Percentiles rank a stretch among this genome's conserved stretches.
These are phyloP conservation scores for Falco peregrinus DNA, from an alignment of 2,797 vertebrate genomes.

Conservation along the genomic window DNA sequence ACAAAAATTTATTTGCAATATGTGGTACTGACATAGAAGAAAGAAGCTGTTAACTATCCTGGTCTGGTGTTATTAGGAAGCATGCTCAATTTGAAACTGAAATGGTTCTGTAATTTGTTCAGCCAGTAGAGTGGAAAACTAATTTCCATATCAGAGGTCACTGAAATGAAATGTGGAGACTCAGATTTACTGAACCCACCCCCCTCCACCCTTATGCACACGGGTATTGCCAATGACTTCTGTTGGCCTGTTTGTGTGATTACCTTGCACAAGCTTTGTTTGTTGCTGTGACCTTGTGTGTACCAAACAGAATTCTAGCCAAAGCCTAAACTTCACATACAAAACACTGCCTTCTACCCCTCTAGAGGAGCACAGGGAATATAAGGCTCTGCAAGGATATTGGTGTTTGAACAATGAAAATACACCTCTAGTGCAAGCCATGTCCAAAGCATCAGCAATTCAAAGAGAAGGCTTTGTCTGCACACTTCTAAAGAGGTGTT, in stretches of 20 bases:
- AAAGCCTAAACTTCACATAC: not conserved
- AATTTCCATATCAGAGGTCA: not conserved
- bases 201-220: not conserved
- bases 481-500: not conserved
- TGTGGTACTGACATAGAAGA: not conserved
- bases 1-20: not conserved
- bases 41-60: not conserved
- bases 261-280: not conserved
- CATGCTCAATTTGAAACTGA: not conserved
- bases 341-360: not conserved
- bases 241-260: not conserved
- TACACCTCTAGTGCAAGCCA: not conserved
- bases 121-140: not conserved
- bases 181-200: not conserved
- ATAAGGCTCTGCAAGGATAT: not conserved
- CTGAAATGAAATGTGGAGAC: not conserved
- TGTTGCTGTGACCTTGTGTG: not conserved
- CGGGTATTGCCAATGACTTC: not conserved
- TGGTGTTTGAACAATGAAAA: not conserved
- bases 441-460: not conserved
- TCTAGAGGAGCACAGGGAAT: not conserved
- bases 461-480: not conserved
- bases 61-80: not conserved
- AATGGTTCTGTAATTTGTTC: slow-evolving; percentile 18
- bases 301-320: not conserved